phyloP scores from a whole-genome alignment of 2,888 invertebrate genomes.

The Lymantria monacha region DNA sequence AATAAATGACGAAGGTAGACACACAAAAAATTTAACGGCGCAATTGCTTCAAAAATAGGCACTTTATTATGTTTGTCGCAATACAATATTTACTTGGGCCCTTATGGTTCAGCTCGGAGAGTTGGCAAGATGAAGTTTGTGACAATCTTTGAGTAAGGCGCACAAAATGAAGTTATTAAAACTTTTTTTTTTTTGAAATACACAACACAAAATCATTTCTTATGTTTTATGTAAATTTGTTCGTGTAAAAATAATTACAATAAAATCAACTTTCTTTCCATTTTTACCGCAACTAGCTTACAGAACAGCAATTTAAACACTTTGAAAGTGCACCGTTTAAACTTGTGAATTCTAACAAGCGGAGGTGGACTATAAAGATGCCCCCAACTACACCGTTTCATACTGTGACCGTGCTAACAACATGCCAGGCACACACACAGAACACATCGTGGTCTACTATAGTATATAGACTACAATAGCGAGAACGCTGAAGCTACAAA shows the following conservation, averaged over 20 bases:
- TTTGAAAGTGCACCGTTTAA: too few relatives aligned
- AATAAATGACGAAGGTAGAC: constrained; percentile 22
- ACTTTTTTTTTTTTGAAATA: neutral
- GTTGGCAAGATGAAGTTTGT: constrained; percentile 5
- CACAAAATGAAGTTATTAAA: neutral
- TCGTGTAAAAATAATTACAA: neutral
- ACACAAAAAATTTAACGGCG: constrained; percentile 26
- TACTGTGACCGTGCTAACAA: too few relatives aligned
- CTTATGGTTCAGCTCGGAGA: constrained; percentile 15
- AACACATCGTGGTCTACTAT: too few relatives aligned
- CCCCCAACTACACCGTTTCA: too few relatives aligned
- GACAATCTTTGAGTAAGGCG: constrained; percentile 2
- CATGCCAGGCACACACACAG: too few relatives aligned
- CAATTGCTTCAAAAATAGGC: constrained; percentile 29
- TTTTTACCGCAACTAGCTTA: too few relatives aligned
- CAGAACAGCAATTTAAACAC: too few relatives aligned
- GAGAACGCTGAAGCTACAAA: too few relatives aligned
- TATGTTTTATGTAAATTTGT: neutral
- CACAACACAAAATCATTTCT: neutral
- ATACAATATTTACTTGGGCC: constrained; percentile 47
- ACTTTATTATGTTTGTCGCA: constrained; percentile 35
- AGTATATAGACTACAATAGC: too few relatives aligned
- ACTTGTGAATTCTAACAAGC: too few relatives aligned
- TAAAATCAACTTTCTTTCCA: too few relatives aligned
- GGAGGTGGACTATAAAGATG: too few relatives aligned